A percentile compares a stretch with the other conserved stretches of the same genome.
These are phyloP conservation scores for Melanophora roralis DNA, from an alignment of 2,888 invertebrate species.

Conservation along the genomic window DNA sequence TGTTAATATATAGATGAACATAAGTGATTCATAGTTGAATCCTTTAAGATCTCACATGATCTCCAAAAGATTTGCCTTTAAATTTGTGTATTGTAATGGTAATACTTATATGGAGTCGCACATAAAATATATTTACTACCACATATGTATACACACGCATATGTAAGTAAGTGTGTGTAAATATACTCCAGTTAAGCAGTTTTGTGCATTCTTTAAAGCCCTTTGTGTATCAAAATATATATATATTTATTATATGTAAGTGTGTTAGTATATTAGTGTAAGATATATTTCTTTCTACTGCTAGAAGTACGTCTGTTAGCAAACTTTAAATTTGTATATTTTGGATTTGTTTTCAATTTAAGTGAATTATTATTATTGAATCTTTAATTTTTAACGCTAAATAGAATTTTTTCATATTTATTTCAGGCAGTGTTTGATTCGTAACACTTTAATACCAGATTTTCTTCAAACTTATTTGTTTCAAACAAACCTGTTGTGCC, in stretches of 20 bases:
- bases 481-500: neutral
- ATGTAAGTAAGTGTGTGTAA: neutral
- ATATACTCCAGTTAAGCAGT: constrained; percentile 6
- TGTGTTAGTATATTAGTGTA: constrained; percentile 6
- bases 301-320: neutral
- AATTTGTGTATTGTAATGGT: neutral
- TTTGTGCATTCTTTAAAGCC: neutral
- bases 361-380: neutral
- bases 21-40: constrained; percentile 56
- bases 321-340: neutral
- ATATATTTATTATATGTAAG: neutral
- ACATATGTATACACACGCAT: neutral
- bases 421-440: constrained; percentile 14
- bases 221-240: constrained; percentile 1
- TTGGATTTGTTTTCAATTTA: neutral
- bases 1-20: neutral
- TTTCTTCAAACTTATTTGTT: neutral
- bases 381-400: neutral
- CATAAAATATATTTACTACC: neutral
- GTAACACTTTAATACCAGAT: neutral
- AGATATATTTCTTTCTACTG: neutral
- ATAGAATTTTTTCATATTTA: neutral
- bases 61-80: constrained; percentile 54
- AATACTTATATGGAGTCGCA: constrained; percentile 22
- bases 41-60: constrained; percentile 57